Evolutionary conservation across 2,797 vertebrate genomes (phyloP).

Genomic region (Mus spretus): DNA sequence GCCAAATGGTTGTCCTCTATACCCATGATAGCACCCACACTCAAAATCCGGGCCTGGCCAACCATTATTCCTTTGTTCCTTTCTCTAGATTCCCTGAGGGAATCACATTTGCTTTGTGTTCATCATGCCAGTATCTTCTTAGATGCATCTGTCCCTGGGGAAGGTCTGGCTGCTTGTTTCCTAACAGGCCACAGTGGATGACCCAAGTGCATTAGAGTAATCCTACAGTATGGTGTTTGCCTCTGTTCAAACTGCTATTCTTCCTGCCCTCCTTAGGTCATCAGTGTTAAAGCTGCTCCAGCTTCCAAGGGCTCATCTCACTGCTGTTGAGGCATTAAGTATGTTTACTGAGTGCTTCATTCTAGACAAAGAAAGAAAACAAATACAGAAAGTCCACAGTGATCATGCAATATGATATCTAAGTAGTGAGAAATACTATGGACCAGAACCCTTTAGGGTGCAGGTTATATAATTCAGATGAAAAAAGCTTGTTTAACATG

Average conservation of each 20-base stretch:
- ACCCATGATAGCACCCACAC: background rate
- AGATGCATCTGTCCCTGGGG: background rate
- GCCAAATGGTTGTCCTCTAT: background rate
- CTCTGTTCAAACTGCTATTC: background rate
- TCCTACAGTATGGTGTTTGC: background rate
- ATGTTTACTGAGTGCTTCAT: background rate
- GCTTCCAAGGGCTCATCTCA: fast-evolving
- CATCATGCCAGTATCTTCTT: no score
- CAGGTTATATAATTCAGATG: background rate
- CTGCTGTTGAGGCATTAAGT: fast-evolving
- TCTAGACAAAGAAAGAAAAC: background rate
- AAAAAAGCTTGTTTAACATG: background rate
- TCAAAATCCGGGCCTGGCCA: background rate
- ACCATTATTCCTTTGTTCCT: background rate
- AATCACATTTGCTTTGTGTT: background rate
- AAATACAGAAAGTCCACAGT: background rate
- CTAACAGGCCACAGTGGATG: background rate
- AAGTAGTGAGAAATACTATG: background rate
- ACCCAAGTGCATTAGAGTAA: background rate
- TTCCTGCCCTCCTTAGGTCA: no score
- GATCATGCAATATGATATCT: background rate
- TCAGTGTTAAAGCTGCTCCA: background rate
- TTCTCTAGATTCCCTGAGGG: background rate
- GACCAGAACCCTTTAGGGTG: background rate
- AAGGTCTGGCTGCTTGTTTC: background rate